Conservation (phyloP, 30 jellyfish, hydroid and myxozoan species). For the Turritopsis rubra region DNA sequence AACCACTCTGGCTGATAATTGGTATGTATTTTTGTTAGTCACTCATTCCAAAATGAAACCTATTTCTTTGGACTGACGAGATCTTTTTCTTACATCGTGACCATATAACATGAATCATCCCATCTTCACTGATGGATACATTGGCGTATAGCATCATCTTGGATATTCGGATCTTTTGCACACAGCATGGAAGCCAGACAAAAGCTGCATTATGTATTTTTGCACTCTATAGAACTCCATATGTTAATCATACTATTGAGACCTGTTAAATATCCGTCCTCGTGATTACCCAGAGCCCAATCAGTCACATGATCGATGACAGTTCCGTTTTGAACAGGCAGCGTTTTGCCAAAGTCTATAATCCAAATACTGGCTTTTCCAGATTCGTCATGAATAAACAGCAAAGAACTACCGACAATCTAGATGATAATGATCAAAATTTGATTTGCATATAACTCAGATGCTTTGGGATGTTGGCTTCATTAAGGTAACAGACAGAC, state of each 20-base stretch:
- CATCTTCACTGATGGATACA: not conserved
- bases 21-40: not conserved
- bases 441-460: not conserved
- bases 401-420: slow-evolving; percentile 92
- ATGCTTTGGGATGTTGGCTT: not conserved
- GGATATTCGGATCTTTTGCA: no score
- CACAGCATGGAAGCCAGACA: no score
- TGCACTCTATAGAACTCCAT: slow-evolving; percentile 16
- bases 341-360: slow-evolving; percentile 94
- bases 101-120: not conserved
- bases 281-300: slow-evolving; percentile 90
- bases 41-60: not conserved
- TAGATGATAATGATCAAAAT: not conserved
- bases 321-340: slow-evolving; percentile 45
- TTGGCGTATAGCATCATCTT: not conserved
- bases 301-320: slow-evolving; percentile 47
- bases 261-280: slow-evolving; percentile 90
- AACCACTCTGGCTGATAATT: not conserved
- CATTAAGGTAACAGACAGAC: not conserved
- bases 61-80: not conserved
- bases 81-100: not conserved
- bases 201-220: not conserved
- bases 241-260: slow-evolving; percentile 82
- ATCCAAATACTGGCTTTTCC: slow-evolving; percentile 85
- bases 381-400: slow-evolving; percentile 72